A percentile compares a stretch with the other conserved stretches of the same genome.
Evolutionary conservation across 2,888 invertebrate species (phyloP).

Genomic region (Boloria euphrosyne): DNA sequence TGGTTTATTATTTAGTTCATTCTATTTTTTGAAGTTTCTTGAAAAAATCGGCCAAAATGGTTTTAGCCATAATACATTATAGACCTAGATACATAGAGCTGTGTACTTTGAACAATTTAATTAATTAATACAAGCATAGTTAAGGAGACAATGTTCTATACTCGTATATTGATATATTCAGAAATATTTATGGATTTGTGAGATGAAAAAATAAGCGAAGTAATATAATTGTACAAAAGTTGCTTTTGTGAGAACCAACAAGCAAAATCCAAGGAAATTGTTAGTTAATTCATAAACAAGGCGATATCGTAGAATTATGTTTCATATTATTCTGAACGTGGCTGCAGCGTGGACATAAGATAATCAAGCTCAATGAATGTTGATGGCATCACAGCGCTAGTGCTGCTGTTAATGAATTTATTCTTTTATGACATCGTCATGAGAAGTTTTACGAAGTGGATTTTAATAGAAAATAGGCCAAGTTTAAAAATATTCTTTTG

Average conservation of each 20-base stretch:
- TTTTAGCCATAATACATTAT: no score
- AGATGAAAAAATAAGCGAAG: no score
- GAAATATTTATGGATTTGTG: no score
- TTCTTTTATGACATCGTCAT: conserved; percentile 19
- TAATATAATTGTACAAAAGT: no score
- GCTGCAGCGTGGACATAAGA: conserved; percentile 35
- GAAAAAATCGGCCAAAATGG: no score
- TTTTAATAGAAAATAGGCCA: conserved; percentile 16
- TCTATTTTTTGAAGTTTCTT: no score
- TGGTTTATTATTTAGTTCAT: neutral
- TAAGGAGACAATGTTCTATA: no score
- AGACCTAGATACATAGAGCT: no score
- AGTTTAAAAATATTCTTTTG: conserved; percentile 17
- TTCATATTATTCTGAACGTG: conserved; percentile 25
- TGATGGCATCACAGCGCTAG: conserved; percentile 41
- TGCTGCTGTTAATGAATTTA: conserved; percentile 29
- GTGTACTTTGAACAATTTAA: no score
- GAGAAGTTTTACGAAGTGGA: conserved; percentile 7
- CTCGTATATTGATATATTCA: no score
- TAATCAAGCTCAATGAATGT: conserved; percentile 57
- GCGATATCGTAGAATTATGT: conserved; percentile 12
- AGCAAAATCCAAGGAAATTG: neutral
- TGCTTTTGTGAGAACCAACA: neutral
- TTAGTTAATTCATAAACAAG: conserved; percentile 1
- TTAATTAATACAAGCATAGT: no score